Evolutionary conservation across 2,113 vertebrate species (phyloP), one percentile per base, ranked within the genome.

Genomic region (Xiphophorus maculatus): DNA sequence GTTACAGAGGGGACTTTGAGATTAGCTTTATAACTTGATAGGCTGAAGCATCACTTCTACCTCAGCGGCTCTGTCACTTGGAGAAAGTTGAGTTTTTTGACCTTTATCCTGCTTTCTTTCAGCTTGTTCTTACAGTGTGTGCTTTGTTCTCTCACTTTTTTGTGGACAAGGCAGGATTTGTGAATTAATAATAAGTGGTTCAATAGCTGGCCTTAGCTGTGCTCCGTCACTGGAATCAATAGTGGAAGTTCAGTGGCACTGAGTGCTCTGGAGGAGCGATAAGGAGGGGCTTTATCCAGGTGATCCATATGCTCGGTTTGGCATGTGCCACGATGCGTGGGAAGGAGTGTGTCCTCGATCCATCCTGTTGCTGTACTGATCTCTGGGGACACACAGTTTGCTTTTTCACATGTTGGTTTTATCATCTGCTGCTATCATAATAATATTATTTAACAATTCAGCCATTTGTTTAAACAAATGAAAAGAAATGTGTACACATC

Each of bases 171-270:
- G 88, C 93, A 93, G 81, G 84, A 89, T 91, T 93, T 89, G 88
- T 93, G 91, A 93, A 94, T 93, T 90, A 91, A 94, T 95, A 93
- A 94, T 94, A 93, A 90, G 89, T 80, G 75, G 91, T 88, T 94
- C 90, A 90, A 92, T 94, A 93, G 84, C 91, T 93, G 91, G 92
- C 91, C 90, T 83, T 84, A 84, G 92, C 89, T 81, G 84, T 85
- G 88, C 89, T 91, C 87, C 63, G 88, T 94, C 90, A 88, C 77
- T 65, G 79, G 86, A 89, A 94, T 94, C 92, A 90, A 94, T 94
- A 88, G 87, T 82, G 88, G 86, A 90, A 90, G 88, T 89, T 93
- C 91, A 89, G 76, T 81, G 83, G 76, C 84, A 74, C 80, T 70
- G 88, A 87, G 87, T 87, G 83, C 86, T 86, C 73, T 75, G 75